Base-by-base conservation (phyloP, 2,888 invertebrate genomes). In the Parapristionchus giblindavisi region DNA sequence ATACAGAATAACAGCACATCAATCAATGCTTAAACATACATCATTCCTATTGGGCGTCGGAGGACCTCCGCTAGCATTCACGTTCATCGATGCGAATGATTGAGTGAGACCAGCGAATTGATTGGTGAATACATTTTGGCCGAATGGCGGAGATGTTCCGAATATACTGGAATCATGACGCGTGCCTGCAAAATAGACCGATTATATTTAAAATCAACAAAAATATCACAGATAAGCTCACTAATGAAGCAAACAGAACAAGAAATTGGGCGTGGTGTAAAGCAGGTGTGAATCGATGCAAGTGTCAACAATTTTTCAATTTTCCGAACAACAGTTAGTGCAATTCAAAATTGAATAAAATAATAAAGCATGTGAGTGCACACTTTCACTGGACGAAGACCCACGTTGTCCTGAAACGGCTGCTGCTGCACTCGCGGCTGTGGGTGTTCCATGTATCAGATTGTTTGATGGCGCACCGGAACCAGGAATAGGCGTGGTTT, bases 91-190 rank as follows among this genome's bases (percentile, higher is more conserved):
- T 4, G 70, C 52, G 27, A 70, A 70, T 2, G 70, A 43, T 38
- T 54, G 52, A 52, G 52, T 52, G 34, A 66, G 48, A 48, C 51
- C 48, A 11, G 36, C 14, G 21, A 63, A 32, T n/a, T n/a, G n/a
- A 56, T 56, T 56, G 36, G 36, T 54, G 36, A 70, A 52, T 51
- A 66, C 51, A 3, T 21, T 17, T 21, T 6, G 21, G 34, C n/a
- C n/a, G 70, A 70, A 70, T 24, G 70, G 70, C 27, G 70, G 70
- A 8, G 70, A 70, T 2, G 70, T 43, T 24, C 54, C 54, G 70
- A 54, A 70, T 24, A 54, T 38, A 36, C 14, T 43, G n/a, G 52
- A 63, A 40, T 63, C 63, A 40, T 40, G 63, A 14, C 63, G 63
- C 24, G 40, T 17, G 17, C 63, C 63, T 63, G 27, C 43, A 14